Evolutionary conservation across 92 coral and sea anemone genomes (phyloP).

Genomic region (Umimayanthus kanabou): DNA sequence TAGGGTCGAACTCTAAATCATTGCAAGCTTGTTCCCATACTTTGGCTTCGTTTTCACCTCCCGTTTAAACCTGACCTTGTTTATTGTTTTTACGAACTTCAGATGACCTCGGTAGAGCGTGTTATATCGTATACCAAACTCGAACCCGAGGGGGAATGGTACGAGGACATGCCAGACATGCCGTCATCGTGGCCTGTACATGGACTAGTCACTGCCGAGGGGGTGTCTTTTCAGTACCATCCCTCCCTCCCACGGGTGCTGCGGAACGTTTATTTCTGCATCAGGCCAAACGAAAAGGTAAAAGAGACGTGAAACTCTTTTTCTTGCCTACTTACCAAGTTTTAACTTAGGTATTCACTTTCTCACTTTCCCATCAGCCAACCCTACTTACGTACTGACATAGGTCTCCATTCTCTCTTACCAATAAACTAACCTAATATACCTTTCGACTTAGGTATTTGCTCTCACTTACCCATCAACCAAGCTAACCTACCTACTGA

Average conservation of each 20-base stretch:
- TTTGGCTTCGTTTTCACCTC: background rate
- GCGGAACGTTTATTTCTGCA: conserved; percentile 76
- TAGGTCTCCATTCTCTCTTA: too few species aligned
- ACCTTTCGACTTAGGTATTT: background rate
- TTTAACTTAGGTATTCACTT: background rate
- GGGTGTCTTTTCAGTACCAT: conserved; percentile 80
- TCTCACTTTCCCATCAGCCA: too few species aligned
- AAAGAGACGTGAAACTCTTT: too few species aligned
- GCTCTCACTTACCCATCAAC: background rate
- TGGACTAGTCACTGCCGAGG: conserved; percentile 83
- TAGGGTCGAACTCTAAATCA: too few species aligned
- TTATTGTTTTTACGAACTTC: background rate
- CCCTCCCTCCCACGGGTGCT: conserved; percentile 92
- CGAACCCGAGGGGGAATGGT: conserved; percentile 89
- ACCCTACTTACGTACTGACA: background rate
- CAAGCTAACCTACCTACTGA: background rate
- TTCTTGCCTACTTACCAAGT: background rate
- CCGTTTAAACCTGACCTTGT: background rate
- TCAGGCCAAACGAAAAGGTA: conserved; percentile 95
- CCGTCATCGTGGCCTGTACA: conserved; percentile 87
- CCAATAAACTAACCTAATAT: too few species aligned
- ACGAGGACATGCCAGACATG: conserved; percentile 44
- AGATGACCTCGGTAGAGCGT: conserved; percentile 98
- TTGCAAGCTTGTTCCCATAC: too few species aligned
- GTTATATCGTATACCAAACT: conserved; percentile 71